phyloP scores from a whole-genome alignment of 1,140 invertebrate genomes.

The Campoletis sonorensis region DNA sequence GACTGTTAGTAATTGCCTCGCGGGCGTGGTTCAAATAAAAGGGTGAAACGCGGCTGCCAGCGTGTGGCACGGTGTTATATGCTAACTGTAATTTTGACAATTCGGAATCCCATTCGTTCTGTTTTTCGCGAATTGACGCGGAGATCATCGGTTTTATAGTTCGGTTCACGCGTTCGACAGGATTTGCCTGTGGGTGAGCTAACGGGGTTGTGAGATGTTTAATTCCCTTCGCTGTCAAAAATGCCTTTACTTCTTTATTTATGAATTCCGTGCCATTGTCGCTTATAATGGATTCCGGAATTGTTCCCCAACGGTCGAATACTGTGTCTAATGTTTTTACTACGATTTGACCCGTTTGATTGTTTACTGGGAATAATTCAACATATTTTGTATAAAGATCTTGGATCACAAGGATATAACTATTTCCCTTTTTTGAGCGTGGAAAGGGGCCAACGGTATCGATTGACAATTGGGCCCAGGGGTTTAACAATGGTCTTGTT shows the following conservation, averaged over 20 bases:
- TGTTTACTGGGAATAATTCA: constrained; percentile 40
- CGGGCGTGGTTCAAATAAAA: constrained; percentile 46
- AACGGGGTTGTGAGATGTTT: constrained; percentile 36
- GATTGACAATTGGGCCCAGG: constrained; percentile 33
- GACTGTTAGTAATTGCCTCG: constrained; percentile 16
- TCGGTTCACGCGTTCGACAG: constrained; percentile 34
- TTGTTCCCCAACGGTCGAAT: constrained; percentile 44
- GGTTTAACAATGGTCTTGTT: background rate
- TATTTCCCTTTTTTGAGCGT: constrained; percentile 39
- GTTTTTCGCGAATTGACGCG: constrained; percentile 21
- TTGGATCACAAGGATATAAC: constrained; percentile 33
- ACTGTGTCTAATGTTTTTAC: constrained; percentile 34
- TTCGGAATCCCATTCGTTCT: constrained; percentile 38
- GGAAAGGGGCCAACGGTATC: constrained; percentile 30
- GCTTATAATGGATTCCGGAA: constrained; percentile 21
- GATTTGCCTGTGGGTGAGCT: constrained; percentile 40
- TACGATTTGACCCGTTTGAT: constrained; percentile 23
- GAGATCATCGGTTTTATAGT: constrained; percentile 45
- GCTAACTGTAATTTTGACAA: constrained; percentile 46
- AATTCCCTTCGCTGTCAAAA: constrained; percentile 32
- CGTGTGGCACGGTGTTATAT: constrained; percentile 47
- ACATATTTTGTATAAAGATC: constrained; percentile 47
- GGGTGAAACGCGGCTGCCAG: constrained; percentile 36
- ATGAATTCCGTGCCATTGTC: constrained; percentile 48
- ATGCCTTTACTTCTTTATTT: constrained; percentile 46